Percentiles rank a stretch among this genome's conserved stretches.
These are phyloP conservation scores for Hirtodrosophila alboralis DNA, from an alignment of 2,888 invertebrate genomes.

Conservation along the genomic window DNA sequence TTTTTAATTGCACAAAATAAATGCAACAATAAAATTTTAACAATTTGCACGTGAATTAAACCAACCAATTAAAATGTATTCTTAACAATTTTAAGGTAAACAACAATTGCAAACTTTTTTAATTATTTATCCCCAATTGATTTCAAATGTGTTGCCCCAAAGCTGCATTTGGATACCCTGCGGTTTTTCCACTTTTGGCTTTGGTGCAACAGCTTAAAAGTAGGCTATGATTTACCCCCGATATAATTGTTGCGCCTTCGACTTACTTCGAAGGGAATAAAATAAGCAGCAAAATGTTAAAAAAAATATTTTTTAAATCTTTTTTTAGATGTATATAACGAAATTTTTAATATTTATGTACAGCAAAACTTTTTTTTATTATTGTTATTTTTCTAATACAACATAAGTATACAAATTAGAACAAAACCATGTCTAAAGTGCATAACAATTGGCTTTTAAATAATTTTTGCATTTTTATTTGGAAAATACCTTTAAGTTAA, in stretches of 20 bases:
- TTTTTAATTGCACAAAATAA: slow-evolving; percentile 34
- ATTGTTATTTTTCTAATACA: too few relatives aligned
- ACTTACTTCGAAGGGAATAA: too few relatives aligned
- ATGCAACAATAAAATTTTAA: slow-evolving; percentile 40
- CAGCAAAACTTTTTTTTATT: too few relatives aligned
- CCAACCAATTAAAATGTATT: slow-evolving; percentile 31
- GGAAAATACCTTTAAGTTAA: too few relatives aligned
- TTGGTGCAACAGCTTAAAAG: slow-evolving; percentile 71
- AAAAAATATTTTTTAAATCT: too few relatives aligned
- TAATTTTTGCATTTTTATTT: too few relatives aligned
- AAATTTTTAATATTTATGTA: too few relatives aligned
- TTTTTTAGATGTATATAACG: too few relatives aligned
- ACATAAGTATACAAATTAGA: too few relatives aligned
- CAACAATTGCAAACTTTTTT: slow-evolving; percentile 11
- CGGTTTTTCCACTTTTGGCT: slow-evolving; percentile 19
- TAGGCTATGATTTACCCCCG: slow-evolving; percentile 47
- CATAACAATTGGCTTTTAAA: too few relatives aligned
- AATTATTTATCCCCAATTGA: slow-evolving; percentile 3
- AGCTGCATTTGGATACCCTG: slow-evolving; percentile 13
- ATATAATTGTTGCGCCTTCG: slow-evolving; percentile 43
- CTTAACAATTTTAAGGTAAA: slow-evolving; percentile 54
- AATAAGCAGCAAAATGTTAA: too few relatives aligned
- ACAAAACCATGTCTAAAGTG: too few relatives aligned
- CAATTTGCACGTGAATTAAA: slow-evolving; percentile 29
- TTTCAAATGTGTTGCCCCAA: slow-evolving; percentile 16